Conservation (phyloP, 2,888 invertebrate genomes). For the Drosophila formosana region DNA sequence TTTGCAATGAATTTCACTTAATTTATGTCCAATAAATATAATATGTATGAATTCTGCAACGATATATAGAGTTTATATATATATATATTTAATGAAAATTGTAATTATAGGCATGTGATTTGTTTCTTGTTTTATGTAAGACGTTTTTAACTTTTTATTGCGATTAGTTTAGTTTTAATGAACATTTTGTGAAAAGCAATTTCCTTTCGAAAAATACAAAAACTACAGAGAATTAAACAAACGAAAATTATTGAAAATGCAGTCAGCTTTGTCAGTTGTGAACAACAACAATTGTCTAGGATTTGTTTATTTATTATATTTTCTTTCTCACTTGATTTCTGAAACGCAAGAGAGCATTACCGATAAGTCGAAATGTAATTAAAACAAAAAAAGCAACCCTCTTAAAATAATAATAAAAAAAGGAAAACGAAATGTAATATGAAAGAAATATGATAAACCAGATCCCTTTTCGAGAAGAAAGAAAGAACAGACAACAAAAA, state of each 20-base stretch:
- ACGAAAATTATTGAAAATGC: background rate
- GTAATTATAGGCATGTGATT: conserved; percentile 35
- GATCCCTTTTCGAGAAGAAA: conserved; percentile 19
- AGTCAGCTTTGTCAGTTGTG: conserved; percentile 6
- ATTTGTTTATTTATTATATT: conserved; percentile 10
- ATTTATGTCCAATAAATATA: background rate
- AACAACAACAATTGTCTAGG: conserved; percentile 2
- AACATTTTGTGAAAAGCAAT: conserved; percentile 30
- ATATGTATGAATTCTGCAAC: background rate
- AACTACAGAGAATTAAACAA: too few relatives aligned
- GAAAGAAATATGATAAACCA: conserved; percentile 14
- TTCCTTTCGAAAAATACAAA: background rate
- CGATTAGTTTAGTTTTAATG: conserved; percentile 22
- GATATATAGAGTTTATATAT: background rate
- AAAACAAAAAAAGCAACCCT: conserved; percentile 16
- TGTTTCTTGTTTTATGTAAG: conserved; percentile 26
- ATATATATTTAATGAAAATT: conserved; percentile 10
- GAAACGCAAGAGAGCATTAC: conserved; percentile 41
- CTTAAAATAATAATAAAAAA: conserved; percentile 7
- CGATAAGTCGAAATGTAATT: conserved; percentile 38
- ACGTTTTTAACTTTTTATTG: conserved; percentile 17
- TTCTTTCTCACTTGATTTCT: conserved; percentile 19
- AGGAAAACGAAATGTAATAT: conserved; percentile 2
- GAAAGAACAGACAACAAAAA: conserved; percentile 6
- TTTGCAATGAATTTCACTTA: conserved; percentile 13